These are phyloP conservation scores for Xerus rutilus DNA, from an alignment of 2,797 vertebrate species.

Conservation along the genomic window DNA sequence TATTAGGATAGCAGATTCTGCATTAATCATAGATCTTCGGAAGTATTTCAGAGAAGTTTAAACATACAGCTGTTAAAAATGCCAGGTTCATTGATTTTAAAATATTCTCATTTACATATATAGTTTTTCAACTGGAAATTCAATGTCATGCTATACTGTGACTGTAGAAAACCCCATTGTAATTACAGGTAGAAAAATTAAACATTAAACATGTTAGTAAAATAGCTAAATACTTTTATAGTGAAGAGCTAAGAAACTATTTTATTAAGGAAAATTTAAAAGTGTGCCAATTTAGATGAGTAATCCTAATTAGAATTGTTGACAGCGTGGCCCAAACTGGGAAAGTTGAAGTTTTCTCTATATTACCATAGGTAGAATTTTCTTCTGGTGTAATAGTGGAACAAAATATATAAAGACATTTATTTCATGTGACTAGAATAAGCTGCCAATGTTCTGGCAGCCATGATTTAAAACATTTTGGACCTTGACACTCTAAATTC, in stretches of 20 bases:
- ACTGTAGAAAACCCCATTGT: neutral
- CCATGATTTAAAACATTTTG: neutral
- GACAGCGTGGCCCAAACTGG: neutral
- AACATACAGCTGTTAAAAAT: neutral
- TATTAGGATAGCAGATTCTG: neutral
- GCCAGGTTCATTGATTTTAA: neutral
- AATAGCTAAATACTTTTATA: neutral
- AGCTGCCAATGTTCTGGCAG: neutral
- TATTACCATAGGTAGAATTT: neutral
- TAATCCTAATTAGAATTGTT: neutral
- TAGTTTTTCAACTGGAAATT: neutral
- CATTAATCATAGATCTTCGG: neutral
- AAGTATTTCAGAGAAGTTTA: neutral
- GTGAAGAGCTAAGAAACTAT: neutral
- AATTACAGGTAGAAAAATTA: neutral
- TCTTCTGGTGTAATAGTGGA: neutral
- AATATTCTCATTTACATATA: neutral
- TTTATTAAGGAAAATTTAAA: neutral
- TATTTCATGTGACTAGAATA: neutral
- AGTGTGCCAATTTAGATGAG: neutral
- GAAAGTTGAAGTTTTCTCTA: neutral
- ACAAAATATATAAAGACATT: neutral
- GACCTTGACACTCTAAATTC: neutral
- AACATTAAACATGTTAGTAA: neutral
- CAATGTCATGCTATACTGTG: neutral